These are phyloP conservation scores for Nothoprocta perdicaria DNA, from an alignment of 2,113 vertebrate species.

Conservation along the genomic window DNA sequence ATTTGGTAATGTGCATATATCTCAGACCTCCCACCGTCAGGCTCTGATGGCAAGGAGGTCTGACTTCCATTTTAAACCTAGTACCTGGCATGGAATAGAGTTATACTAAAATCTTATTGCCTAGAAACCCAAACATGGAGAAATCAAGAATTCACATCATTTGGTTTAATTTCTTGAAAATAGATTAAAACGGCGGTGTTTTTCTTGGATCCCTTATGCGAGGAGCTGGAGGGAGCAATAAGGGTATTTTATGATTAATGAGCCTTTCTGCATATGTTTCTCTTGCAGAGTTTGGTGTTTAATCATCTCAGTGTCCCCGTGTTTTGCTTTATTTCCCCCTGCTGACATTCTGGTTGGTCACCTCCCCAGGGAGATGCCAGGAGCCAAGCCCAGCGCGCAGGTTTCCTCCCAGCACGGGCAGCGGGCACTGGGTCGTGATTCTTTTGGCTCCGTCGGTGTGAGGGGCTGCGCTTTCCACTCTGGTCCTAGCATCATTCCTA, in stretches of 20 bases:
- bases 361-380: background rate
- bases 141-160: background rate
- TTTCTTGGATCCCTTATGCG: constrained; percentile 36
- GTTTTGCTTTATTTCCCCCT: constrained; percentile 36
- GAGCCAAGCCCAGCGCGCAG: background rate
- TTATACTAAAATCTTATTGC: constrained; percentile 45
- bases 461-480: background rate
- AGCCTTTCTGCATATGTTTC: constrained; percentile 22
- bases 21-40: constrained; percentile 44
- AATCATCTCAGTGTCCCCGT: constrained; percentile 29
- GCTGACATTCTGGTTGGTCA: constrained; percentile 18
- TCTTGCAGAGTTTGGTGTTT: constrained; percentile 12
- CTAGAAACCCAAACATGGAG: constrained; percentile 55
- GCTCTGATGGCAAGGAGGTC: constrained; percentile 1
- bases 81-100: constrained; percentile 7
- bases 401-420: background rate
- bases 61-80: constrained; percentile 63
- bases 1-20: constrained; percentile 23
- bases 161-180: constrained; percentile 64
- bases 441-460: background rate
- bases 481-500: background rate
- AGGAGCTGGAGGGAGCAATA: background rate
- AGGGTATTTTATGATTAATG: constrained; percentile 39
- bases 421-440: background rate
- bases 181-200: constrained; percentile 48